phyloP scores from a whole-genome alignment of 2,888 invertebrate species.

The Melanchra persicariae region DNA sequence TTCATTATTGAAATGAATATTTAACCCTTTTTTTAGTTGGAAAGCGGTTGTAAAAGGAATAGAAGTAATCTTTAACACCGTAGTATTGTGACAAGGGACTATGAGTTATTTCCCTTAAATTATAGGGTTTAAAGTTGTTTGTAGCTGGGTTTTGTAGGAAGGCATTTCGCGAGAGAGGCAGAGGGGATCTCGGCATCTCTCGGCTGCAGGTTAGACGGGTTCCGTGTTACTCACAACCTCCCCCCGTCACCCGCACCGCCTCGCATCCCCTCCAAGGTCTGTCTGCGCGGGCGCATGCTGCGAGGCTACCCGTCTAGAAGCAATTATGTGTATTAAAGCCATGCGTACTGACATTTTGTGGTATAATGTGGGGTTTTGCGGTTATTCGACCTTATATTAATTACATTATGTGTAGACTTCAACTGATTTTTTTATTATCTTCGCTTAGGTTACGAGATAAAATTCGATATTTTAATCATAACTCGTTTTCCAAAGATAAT shows the following conservation, averaged over 20 bases:
- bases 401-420: slow-evolving; percentile 2
- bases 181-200: slow-evolving; percentile 76
- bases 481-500: too few species aligned
- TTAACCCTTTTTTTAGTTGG: slow-evolving; percentile 78
- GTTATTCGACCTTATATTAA: slow-evolving; percentile 35
- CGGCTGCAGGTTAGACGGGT: slow-evolving; percentile 88
- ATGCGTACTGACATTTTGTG: slow-evolving; percentile 67
- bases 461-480: neutral
- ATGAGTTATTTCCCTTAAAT: slow-evolving; percentile 25
- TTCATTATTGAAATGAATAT: slow-evolving; percentile 81
- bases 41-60: slow-evolving; percentile 80
- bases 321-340: slow-evolving; percentile 74
- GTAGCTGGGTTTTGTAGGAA: slow-evolving; percentile 44
- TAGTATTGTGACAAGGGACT: slow-evolving; percentile 46
- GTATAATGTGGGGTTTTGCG: slow-evolving; percentile 44
- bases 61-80: slow-evolving; percentile 74
- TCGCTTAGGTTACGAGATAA: neutral
- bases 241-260: slow-evolving; percentile 65
- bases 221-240: slow-evolving; percentile 86
- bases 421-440: neutral
- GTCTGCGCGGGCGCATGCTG: slow-evolving; percentile 77
- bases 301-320: slow-evolving; percentile 71
- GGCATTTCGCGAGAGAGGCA: slow-evolving; percentile 86
- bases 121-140: slow-evolving; percentile 67
- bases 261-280: slow-evolving; percentile 64